Base-by-base conservation (phyloP, 2,888 invertebrate species). In the Drosophila imparisetae region DNA sequence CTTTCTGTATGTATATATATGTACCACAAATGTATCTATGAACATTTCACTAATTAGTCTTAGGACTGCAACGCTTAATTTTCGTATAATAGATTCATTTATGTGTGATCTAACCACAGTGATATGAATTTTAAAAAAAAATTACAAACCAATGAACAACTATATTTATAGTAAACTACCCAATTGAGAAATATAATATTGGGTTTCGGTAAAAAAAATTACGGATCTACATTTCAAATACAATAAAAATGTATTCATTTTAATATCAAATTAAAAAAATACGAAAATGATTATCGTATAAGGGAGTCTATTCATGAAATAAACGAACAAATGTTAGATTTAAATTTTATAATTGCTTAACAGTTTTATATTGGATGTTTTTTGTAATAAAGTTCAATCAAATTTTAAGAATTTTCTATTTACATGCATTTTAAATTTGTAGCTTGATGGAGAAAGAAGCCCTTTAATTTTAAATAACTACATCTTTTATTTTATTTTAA, bases 1-100 rank as follows among this genome's bases (percentile, higher is more conserved):
- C 90, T 86, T 79, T 89, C 59, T 75, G 7, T 65, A 32, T 80
- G 59, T 78, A 63, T 67, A 65, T 80, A 42, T 54, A 74, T 68
- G 27, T 40, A 40, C 38, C 57, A 58, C 34, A 50, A 67, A 69
- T 69, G 64, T 81, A 75, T 78, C 68, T 62, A 71, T 48, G 68
- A 71, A 70, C 69, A 70, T 59, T 66, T 57, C 40, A 60, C 29
- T 55, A 42, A 49, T 63, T 64, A 72, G 54, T 78, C 48, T 71
- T 72, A 75, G 71, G 74, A 62, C 61, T 58, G 58, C 63, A 58
- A 59, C 68, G 34, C 59, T 55, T 45, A 65, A 48, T 60, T 63
- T 54, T 54, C 66, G 54, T 74, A 70, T 50, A 61, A 52, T 67
- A 72, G 36, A 40, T 67, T 67, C 52, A 66, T 61, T 64, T 71